Evolutionary conservation across 2,113 vertebrate genomes (phyloP).

Genomic region (Lepus europaeus): DNA sequence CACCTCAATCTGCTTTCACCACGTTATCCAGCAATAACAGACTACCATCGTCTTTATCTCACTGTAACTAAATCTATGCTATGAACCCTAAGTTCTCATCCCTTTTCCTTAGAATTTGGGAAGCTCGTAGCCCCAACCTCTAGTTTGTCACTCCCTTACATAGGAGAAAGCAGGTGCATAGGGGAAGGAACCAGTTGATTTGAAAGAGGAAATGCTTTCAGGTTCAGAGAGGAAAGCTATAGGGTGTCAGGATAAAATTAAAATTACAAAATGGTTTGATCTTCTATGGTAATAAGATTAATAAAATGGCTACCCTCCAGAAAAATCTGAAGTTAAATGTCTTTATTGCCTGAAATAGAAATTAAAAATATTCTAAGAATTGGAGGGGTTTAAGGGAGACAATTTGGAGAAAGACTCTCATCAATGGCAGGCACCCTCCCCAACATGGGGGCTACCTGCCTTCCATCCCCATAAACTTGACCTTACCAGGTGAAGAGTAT

Average conservation of each 20-base stretch:
- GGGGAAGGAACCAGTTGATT: not conserved
- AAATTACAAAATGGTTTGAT: not conserved
- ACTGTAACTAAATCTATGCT: not conserved
- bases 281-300: conserved; percentile 28
- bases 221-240: not conserved
- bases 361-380: not conserved
- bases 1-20: not conserved
- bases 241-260: conserved; percentile 28
- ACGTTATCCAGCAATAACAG: not conserved
- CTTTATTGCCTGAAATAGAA: conserved; percentile 2
- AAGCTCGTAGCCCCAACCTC: not conserved
- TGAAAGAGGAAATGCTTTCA: not conserved
- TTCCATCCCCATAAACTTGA: not conserved
- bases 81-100: not conserved
- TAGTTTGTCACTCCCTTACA: not conserved
- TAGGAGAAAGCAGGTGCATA: not conserved
- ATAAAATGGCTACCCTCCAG: not conserved
- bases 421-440: not conserved
- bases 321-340: not conserved
- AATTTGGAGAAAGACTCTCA: not conserved
- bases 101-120: not conserved
- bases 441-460: not conserved
- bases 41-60: not conserved
- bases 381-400: not conserved
- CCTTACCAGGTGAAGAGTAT: not conserved